Evolutionary conservation across 2,888 invertebrate species (phyloP).

Genomic region (Smittia sp.): DNA sequence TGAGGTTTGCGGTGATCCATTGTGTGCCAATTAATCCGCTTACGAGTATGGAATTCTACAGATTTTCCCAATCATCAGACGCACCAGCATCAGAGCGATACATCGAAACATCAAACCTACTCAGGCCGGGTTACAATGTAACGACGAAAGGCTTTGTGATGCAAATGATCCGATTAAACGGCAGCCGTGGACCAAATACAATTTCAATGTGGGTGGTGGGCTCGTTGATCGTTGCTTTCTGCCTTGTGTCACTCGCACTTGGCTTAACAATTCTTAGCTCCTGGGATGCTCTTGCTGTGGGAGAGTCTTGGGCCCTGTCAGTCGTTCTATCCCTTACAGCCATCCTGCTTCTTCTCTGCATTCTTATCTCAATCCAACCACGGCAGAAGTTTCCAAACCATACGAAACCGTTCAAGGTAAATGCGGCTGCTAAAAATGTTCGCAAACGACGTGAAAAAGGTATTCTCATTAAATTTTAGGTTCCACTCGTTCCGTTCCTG

Average conservation of each 20-base stretch:
- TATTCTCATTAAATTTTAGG: slow-evolving; percentile 56
- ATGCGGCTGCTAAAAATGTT: not conserved
- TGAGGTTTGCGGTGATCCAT: slow-evolving; percentile 59
- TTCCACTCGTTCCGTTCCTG: slow-evolving; percentile 78
- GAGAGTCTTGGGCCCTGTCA: slow-evolving; percentile 48
- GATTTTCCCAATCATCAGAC: slow-evolving; percentile 45
- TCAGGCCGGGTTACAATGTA: slow-evolving; percentile 29
- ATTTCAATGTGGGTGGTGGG: slow-evolving; percentile 44
- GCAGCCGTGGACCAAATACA: not conserved
- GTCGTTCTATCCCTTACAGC: slow-evolving; percentile 45
- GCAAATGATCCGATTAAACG: slow-evolving; percentile 20
- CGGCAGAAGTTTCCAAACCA: slow-evolving; percentile 44
- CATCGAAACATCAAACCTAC: slow-evolving; percentile 31
- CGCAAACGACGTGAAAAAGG: not conserved
- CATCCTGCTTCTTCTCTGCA: slow-evolving; percentile 45
- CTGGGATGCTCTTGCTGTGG: slow-evolving; percentile 45
- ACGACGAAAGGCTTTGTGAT: slow-evolving; percentile 29
- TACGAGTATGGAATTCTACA: not conserved
- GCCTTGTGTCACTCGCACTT: slow-evolving; percentile 47
- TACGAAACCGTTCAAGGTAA: slow-evolving; percentile 32
- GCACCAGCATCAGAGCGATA: not conserved
- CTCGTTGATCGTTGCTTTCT: slow-evolving; percentile 42
- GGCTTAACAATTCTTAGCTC: slow-evolving; percentile 49
- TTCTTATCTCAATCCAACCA: slow-evolving; percentile 50
- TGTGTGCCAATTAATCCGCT: not conserved